Percentiles rank a stretch among this genome's conserved stretches.
Conservation (phyloP, 2,888 invertebrate genomes). For the Tiliacea aurago region DNA sequence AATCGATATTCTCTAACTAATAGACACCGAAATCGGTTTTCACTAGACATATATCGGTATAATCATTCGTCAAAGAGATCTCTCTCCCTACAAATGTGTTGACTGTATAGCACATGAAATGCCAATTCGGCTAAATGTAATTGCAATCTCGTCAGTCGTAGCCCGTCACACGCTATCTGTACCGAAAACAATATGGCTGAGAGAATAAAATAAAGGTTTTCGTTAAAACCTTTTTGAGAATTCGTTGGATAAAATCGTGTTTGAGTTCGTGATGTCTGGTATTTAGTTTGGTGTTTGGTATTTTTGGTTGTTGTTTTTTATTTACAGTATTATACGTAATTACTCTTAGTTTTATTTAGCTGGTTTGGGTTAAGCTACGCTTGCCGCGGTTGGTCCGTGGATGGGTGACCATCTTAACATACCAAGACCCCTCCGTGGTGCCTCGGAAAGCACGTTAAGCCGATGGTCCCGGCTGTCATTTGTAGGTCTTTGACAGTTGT, state of each 20-base stretch:
- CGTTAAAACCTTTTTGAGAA: constrained; percentile 45
- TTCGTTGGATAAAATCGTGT: constrained; percentile 25
- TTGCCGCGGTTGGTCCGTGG: too few species aligned
- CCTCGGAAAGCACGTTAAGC: too few species aligned
- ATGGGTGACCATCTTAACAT: too few species aligned
- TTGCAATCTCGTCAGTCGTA: constrained; percentile 60
- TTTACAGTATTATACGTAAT: not conserved
- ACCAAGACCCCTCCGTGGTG: too few species aligned
- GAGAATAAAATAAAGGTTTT: constrained; percentile 50
- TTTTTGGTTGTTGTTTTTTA: not conserved
- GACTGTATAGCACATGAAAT: constrained; percentile 43
- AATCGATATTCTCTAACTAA: not conserved
- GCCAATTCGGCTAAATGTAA: constrained; percentile 57
- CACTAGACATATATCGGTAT: not conserved
- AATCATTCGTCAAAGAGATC: constrained; percentile 19
- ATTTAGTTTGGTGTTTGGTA: constrained; percentile 12
- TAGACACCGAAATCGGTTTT: not conserved
- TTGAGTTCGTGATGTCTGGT: constrained; percentile 29
- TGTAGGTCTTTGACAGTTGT: too few species aligned
- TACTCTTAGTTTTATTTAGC: not conserved
- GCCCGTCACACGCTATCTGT: constrained; percentile 45
- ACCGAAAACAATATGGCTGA: constrained; percentile 57
- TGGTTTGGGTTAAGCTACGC: too few species aligned
- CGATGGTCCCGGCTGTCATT: too few species aligned
- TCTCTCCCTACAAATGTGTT: constrained; percentile 31